Conservation (phyloP, 1,140 invertebrate species). For the Spodoptera litura region DNA sequence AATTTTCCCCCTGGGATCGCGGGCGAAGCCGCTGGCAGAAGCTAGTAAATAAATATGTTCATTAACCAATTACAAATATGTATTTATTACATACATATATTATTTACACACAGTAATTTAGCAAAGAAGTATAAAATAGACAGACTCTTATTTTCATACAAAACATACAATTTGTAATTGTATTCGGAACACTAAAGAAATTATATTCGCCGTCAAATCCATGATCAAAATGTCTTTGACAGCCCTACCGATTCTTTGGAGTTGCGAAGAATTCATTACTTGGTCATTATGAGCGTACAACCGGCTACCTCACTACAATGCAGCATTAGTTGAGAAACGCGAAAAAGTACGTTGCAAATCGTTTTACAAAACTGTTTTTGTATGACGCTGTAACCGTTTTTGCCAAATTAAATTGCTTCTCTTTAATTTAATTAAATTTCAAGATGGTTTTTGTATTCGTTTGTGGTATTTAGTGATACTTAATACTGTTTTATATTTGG, state of each 20-base stretch:
- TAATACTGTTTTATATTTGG: no score
- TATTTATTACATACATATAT: no score
- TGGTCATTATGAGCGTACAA: constrained; percentile 6
- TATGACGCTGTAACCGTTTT: background rate
- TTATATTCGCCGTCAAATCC: background rate
- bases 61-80: no score
- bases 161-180: no score
- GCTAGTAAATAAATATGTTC: no score
- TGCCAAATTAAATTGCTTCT: constrained; percentile 13
- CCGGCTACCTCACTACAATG: constrained; percentile 16
- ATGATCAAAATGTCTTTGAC: background rate
- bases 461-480: background rate
- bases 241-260: background rate
- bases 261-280: constrained; percentile 33
- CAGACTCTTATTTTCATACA: no score
- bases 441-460: background rate
- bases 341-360: constrained; percentile 13
- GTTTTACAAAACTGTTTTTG: constrained; percentile 25
- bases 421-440: background rate
- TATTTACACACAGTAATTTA: no score
- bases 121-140: no score
- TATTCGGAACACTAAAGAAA: no score
- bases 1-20: no score
- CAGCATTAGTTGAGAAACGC: background rate
- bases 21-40: no score